Evolutionary conservation across 2,113 vertebrate genomes (phyloP), one percentile per base, ranked within the genome.

Genomic region (Heterochromis multidens): DNA sequence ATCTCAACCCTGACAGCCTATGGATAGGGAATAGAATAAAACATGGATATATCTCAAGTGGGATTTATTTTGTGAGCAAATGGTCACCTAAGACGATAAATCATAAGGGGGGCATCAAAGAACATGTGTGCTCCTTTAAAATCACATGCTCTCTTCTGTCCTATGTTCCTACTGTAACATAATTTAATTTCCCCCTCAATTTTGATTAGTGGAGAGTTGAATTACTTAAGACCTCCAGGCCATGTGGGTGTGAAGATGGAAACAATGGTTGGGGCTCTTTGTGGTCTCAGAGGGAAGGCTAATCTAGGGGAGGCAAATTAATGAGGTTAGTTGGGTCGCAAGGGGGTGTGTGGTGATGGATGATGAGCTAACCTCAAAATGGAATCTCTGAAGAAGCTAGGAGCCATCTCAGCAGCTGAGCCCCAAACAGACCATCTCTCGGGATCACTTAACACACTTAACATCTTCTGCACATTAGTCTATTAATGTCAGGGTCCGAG

Each of bases 291-390:
- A 87, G 91, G 91, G 90, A 93, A 52, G 80, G 86, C 88, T 92
- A 90, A 95, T 94, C 90, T 92, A 84, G 37, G 81, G 83, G 91
- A 94, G 89, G 89, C 85, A 91, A 93, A 94, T 94, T 93, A 95
- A 95, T 95, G 93, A 95, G 91, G 89, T 95, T 90, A 89, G 85
- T 76, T 60, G 87, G 88, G 93, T 94, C 63, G 25, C 77, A 58
- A 35, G 83, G 83, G 90, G 84, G 67, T 80, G 58, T 27, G 11
- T 46, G 67, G 79, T 94, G 92, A 94, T 94, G 88, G 90, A 95
- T 95, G 92, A 92, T 87, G 86, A 93, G 60, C 83, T 89, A 90
- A 93, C 88, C 86, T 90, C 81, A 83, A 93, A 94, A 91, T 84
- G 82, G 79, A 81, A 90, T 88, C 83, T 83, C 76, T 40, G 83